These are phyloP conservation scores for Xiphias gladius DNA, from an alignment of 2,113 vertebrate species.

Conservation along the genomic window DNA sequence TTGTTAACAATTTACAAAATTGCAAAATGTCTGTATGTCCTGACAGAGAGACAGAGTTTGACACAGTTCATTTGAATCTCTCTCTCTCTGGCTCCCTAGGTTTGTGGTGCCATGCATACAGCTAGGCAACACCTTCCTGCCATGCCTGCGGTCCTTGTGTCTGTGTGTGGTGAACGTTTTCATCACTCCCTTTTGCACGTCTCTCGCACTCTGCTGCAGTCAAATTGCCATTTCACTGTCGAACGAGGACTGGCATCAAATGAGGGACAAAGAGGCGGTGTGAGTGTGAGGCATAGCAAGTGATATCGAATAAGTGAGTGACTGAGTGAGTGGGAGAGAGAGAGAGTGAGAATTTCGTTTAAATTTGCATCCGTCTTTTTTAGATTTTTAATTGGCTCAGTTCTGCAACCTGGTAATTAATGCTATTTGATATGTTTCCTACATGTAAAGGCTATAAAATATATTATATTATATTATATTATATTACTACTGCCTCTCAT, in stretches of 20 bases:
- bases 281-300: slow-evolving; percentile 20
- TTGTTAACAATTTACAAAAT: neutral
- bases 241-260: slow-evolving; percentile 52
- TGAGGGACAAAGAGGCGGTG: slow-evolving; percentile 45
- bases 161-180: slow-evolving; percentile 79
- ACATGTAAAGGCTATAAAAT: neutral
- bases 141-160: slow-evolving; percentile 83
- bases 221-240: slow-evolving; percentile 67
- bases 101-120: slow-evolving; percentile 85
- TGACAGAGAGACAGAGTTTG: no score
- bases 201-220: slow-evolving; percentile 83
- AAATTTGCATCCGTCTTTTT: neutral
- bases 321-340: neutral
- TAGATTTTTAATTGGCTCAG: neutral
- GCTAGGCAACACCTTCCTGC: slow-evolving; percentile 84
- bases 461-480: no score
- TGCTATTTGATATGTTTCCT: slow-evolving; percentile 36
- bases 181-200: slow-evolving; percentile 82
- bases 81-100: slow-evolving; percentile 62
- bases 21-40: no score
- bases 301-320: neutral
- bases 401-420: slow-evolving; percentile 3
- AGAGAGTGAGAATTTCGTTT: neutral
- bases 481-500: neutral
- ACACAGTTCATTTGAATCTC: neutral